Evolutionary conservation across 2,888 invertebrate species (phyloP).

Genomic region (Choristoneura rosaceana): DNA sequence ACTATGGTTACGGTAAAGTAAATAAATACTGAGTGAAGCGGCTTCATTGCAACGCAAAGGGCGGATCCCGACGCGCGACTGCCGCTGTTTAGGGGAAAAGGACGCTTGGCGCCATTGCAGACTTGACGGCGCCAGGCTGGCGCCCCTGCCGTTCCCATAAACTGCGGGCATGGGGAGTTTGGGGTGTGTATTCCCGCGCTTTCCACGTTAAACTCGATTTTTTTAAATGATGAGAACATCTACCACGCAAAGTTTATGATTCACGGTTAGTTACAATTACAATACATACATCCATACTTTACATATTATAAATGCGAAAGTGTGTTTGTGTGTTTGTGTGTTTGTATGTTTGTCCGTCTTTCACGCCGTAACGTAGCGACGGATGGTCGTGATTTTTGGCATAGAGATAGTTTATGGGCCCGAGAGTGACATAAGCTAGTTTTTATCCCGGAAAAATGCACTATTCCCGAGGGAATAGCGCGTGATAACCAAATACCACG

Average conservation of each 20-base stretch:
- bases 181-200: conserved; percentile 31
- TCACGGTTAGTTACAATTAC: too few species aligned
- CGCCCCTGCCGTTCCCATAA: conserved; percentile 56
- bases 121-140: conserved; percentile 71
- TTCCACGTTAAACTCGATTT: not conserved
- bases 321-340: too few species aligned
- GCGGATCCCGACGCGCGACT: conserved; percentile 73
- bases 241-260: not conserved
- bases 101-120: conserved; percentile 67
- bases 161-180: conserved; percentile 46
- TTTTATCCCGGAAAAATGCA: too few species aligned
- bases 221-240: not conserved
- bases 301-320: too few species aligned
- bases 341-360: too few species aligned
- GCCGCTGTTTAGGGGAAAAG: conserved; percentile 58
- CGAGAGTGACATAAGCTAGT: too few species aligned
- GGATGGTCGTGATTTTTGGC: too few species aligned
- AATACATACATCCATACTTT: too few species aligned
- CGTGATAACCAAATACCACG: too few species aligned
- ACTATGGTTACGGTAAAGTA: conserved; percentile 52
- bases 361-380: too few species aligned
- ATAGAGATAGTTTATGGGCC: too few species aligned
- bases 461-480: too few species aligned
- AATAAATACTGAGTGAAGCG: conserved; percentile 52
- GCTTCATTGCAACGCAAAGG: conserved; percentile 69